Conservation (phyloP, 2,113 vertebrate genomes). For the Asarcornis scutulata region DNA sequence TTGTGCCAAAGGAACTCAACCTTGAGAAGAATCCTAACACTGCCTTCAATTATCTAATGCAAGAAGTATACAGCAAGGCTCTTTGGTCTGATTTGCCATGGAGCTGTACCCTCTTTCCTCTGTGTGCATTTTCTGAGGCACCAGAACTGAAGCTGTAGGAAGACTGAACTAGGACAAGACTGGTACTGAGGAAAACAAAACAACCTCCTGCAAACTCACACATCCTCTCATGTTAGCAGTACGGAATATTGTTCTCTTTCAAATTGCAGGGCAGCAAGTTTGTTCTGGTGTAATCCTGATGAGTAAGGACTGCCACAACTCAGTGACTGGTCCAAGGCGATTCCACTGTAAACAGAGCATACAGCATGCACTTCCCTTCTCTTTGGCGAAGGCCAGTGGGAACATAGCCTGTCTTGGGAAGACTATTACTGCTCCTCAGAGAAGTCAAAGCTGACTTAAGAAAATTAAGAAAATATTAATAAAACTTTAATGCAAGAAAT, state of each 20-base stretch:
- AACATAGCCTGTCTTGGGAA: not conserved
- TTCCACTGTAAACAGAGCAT: not conserved
- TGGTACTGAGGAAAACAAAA: not conserved
- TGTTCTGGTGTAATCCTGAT: too few species aligned
- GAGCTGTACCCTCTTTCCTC: not conserved
- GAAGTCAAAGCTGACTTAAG: not conserved
- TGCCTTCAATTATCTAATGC: not conserved
- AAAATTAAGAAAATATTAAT: not conserved
- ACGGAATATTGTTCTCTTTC: not conserved
- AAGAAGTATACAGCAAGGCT: not conserved
- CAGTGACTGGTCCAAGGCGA: not conserved
- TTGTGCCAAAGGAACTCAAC: not conserved
- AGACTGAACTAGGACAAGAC: not conserved
- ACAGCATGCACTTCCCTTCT: not conserved
- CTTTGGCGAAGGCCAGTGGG: not conserved
- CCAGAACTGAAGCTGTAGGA: not conserved
- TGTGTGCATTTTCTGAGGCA: not conserved
- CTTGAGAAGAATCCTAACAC: not conserved
- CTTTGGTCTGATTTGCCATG: not conserved
- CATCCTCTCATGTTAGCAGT: rapidly evolving
- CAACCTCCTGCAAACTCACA: too few species aligned
- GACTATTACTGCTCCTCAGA: not conserved
- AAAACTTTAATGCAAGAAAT: not conserved
- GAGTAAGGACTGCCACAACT: not conserved
- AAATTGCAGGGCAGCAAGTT: not conserved